Evolutionary conservation across 1,140 invertebrate genomes (phyloP), one percentile per base, ranked within the genome.

Genomic region (Ganaspis sp.): DNA sequence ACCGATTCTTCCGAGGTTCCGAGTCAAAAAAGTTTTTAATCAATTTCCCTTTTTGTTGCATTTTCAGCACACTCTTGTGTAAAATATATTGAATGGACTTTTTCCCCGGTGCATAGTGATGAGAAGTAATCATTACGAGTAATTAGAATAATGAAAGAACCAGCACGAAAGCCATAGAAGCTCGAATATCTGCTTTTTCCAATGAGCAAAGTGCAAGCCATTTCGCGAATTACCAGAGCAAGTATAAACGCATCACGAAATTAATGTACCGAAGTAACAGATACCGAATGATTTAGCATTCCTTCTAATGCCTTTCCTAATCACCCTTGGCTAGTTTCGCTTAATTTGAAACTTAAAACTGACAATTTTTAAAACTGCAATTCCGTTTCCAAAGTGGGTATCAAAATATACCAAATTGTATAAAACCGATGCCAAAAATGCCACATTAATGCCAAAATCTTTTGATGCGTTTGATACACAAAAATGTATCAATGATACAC

Each of bases 151-250:
- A 64, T 64, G 58, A 64, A 64, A 29, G 58, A 64, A 64, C 12
- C 5, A 64, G 23, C 12, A n/a, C 23, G 29, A 29, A 64, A 64
- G 58, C 58, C 26, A 58, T 58, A 26, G 54, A 58, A 58, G 12
- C 23, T 26, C 54, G 9, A 64, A 29, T 64, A 64, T 29, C 6
- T 29, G 58, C 58, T 64, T 64, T 64, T 64, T 64, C 58, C 58
- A 64, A 64, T 64, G 58, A 64, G 58, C 23, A 64, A 17, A 64
- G 58, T 64, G 58, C 58, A 64, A 15, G 12, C 58, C 58, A 64
- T 64, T 64, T 64, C 58, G 15, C 58, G 58, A 64, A 64, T 64
- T 64, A 29, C 26, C 58, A 26, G 58, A 12, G 26, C 23, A 29
- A 64, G 23, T 64, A 21, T 64, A 64, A 64, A 29, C 58, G 58